phyloP scores from a whole-genome alignment of 2,888 invertebrate genomes.

The Belgica antarctica region DNA sequence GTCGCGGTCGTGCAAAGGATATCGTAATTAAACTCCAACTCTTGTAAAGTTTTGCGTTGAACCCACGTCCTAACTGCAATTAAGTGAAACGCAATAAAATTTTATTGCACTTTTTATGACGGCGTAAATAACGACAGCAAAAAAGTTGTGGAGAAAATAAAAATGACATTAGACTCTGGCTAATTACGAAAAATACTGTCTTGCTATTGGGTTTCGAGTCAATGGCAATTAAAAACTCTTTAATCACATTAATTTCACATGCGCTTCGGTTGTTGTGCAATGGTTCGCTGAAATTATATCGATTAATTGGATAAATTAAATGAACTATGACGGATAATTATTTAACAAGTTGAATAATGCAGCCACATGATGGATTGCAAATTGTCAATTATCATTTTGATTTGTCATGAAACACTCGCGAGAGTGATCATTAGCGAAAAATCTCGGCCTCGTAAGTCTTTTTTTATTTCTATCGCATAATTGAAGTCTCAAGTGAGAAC shows the following conservation, averaged over 20 bases:
- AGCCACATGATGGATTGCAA: slow-evolving; percentile 18
- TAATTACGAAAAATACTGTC: slow-evolving; percentile 13
- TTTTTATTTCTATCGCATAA: background rate
- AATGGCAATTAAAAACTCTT: slow-evolving; percentile 13
- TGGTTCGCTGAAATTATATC: background rate
- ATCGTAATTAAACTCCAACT: no score
- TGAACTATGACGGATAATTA: slow-evolving; percentile 20
- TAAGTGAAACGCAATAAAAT: slow-evolving; percentile 1
- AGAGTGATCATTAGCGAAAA: slow-evolving; percentile 19
- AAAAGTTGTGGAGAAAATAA: background rate
- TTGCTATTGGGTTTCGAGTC: background rate
- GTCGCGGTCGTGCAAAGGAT: no score
- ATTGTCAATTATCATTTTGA: slow-evolving; percentile 22
- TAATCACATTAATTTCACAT: slow-evolving; percentile 24
- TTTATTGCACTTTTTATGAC: slow-evolving; percentile 11
- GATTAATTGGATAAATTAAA: slow-evolving; percentile 28
- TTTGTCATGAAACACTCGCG: slow-evolving; percentile 21
- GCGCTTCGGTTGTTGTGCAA: slow-evolving; percentile 11
- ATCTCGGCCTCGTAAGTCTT: no score
- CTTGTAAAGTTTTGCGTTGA: no score
- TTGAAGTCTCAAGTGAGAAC: background rate
- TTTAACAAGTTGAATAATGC: slow-evolving; percentile 14
- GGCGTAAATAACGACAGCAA: background rate
- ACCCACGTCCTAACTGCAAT: background rate
- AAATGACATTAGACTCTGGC: slow-evolving; percentile 2